Evolutionary conservation across 2,113 vertebrate species (phyloP).

Genomic region (Calidris pugnax): DNA sequence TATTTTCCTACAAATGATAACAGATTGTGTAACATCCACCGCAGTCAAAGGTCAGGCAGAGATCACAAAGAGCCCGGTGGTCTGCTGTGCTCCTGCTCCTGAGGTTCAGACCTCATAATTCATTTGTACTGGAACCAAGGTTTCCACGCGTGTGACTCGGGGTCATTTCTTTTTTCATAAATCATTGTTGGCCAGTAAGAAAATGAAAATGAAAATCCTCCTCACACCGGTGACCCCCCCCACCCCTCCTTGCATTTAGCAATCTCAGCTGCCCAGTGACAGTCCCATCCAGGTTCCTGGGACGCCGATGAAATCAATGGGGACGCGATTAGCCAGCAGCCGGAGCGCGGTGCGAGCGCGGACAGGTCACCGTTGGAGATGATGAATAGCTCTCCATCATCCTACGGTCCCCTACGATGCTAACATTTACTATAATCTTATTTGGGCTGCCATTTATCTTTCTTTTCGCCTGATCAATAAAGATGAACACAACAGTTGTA

Average conservation of each 20-base stretch:
- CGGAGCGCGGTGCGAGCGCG: background rate
- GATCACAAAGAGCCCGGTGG: background rate
- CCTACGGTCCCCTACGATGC: slow-evolving; percentile 55
- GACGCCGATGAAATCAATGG: slow-evolving; percentile 70
- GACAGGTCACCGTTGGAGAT: slow-evolving; percentile 71
- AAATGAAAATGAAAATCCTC: slow-evolving; percentile 67
- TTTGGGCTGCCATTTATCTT: slow-evolving; percentile 82
- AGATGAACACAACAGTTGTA: slow-evolving; percentile 84
- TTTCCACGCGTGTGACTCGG: background rate
- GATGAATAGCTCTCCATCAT: slow-evolving; percentile 79
- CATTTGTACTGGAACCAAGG: background rate
- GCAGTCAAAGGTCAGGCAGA: slow-evolving; percentile 6
- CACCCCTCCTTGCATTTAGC: slow-evolving; percentile 35
- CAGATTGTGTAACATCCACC: background rate
- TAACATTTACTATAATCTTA: slow-evolving; percentile 77
- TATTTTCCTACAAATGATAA: slow-evolving; percentile 45
- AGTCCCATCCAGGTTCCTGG: slow-evolving; percentile 46
- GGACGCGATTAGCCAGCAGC: slow-evolving; percentile 66
- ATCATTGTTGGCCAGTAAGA: slow-evolving; percentile 51
- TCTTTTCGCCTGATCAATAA: slow-evolving; percentile 82
- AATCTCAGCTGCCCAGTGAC: slow-evolving; percentile 61
- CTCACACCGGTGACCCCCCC: slow-evolving; percentile 55
- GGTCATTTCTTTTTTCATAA: slow-evolving; percentile 66
- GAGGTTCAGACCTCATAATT: background rate
- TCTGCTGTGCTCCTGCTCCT: background rate